Percentiles rank a stretch among this genome's conserved stretches.
These are phyloP conservation scores for Myodes glareolus DNA, from an alignment of 2,113 vertebrate species.

Conservation along the genomic window DNA sequence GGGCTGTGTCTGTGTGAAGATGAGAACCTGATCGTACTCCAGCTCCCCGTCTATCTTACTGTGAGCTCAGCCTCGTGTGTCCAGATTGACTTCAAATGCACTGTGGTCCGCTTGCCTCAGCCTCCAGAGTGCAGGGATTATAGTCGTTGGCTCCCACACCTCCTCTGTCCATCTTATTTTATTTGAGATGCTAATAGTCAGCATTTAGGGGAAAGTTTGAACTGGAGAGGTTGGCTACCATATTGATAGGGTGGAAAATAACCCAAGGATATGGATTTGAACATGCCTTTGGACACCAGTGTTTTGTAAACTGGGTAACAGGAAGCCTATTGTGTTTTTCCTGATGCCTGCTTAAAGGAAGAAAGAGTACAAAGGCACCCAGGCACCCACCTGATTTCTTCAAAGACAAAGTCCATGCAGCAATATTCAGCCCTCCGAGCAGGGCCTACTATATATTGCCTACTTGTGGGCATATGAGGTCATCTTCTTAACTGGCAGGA, in stretches of 20 bases:
- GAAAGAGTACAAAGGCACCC: not conserved
- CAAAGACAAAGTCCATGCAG: not conserved
- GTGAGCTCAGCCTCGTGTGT: not conserved
- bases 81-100: not conserved
- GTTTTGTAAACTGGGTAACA: not conserved
- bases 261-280: not conserved
- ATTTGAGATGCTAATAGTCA: not conserved
- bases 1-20: not conserved
- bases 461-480: not conserved
- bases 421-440: not conserved
- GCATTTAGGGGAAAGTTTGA: not conserved
- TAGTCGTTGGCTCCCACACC: not conserved
- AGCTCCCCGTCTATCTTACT: not conserved
- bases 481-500: not conserved
- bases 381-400: not conserved
- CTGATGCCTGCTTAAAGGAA: not conserved
- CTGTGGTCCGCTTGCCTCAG: not conserved
- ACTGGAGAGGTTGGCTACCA: fast-evolving
- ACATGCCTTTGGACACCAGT: not conserved
- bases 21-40: not conserved
- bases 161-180: not conserved
- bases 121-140: not conserved
- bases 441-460: not conserved
- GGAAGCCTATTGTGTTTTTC: no score
- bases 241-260: not conserved